Evolutionary conservation across 2,797 vertebrate genomes (phyloP).

Genomic region (Astyanax mexicanus): DNA sequence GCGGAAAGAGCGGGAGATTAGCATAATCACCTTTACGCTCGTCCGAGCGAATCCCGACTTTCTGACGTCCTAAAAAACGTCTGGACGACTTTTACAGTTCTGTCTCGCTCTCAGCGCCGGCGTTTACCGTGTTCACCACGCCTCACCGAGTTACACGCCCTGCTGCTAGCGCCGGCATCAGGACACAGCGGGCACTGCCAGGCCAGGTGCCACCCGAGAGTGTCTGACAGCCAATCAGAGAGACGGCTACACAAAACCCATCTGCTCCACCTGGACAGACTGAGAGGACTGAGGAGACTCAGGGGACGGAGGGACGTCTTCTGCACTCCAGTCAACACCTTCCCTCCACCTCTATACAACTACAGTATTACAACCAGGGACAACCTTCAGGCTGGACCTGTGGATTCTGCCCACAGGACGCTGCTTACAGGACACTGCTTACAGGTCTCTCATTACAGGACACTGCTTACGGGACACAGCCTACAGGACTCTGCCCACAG

Average conservation of each 20-base stretch:
- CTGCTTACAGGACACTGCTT: too few species aligned
- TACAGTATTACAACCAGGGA: too few species aligned
- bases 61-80: not conserved
- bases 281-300: too few species aligned
- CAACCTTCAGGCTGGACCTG: too few species aligned
- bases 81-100: not conserved
- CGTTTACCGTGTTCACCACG: constrained; percentile 41
- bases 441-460: too few species aligned
- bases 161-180: not conserved
- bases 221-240: constrained; percentile 66
- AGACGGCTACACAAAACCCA: constrained; percentile 66
- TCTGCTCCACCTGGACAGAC: constrained; percentile 48
- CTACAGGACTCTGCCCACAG: too few species aligned
- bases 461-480: too few species aligned
- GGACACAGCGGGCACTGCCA: constrained; percentile 8
- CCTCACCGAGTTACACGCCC: not conserved
- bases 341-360: too few species aligned
- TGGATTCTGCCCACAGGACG: too few species aligned
- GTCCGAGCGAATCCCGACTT: not conserved
- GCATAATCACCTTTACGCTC: constrained; percentile 7
- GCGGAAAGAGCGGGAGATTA: not conserved
- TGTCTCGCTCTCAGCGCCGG: constrained; percentile 21
- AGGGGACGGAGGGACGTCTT: too few species aligned
- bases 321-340: too few species aligned
- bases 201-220: constrained; percentile 26